Evolutionary conservation across 2,888 invertebrate genomes (phyloP).

Genomic region (Patella caerulea): DNA sequence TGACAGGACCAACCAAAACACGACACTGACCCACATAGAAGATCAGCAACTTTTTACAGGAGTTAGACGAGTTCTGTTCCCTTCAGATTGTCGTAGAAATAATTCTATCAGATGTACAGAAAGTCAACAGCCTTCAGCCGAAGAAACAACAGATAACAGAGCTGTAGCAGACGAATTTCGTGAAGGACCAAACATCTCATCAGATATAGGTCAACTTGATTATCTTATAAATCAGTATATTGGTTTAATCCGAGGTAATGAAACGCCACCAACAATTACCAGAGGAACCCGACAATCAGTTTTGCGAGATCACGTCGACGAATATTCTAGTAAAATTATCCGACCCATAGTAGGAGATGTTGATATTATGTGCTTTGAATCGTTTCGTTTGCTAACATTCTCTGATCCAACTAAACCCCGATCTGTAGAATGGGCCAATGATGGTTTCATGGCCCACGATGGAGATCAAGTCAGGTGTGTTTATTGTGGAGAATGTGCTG

Average conservation of each 20-base stretch:
- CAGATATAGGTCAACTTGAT: too few species aligned
- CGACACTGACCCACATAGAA: neutral
- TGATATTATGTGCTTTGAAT: neutral
- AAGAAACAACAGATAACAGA: neutral
- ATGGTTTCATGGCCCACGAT: neutral
- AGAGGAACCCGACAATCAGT: neutral
- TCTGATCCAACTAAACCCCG: neutral
- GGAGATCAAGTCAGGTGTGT: neutral
- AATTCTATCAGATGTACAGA: neutral
- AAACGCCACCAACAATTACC: neutral
- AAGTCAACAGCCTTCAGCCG: neutral
- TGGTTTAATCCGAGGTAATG: neutral
- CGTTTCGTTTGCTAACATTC: neutral
- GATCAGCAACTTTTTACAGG: neutral
- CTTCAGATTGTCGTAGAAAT: neutral
- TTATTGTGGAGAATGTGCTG: neutral
- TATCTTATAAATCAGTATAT: neutral
- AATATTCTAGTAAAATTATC: neutral
- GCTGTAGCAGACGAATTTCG: neutral
- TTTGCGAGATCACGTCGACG: neutral
- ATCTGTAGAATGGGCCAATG: neutral
- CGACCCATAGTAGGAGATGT: neutral
- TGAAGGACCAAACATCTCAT: neutral
- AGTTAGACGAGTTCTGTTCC: too few species aligned
- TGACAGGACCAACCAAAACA: neutral